Base-by-base conservation (phyloP, 2,797 vertebrate genomes). In the Scarus forsteni region DNA sequence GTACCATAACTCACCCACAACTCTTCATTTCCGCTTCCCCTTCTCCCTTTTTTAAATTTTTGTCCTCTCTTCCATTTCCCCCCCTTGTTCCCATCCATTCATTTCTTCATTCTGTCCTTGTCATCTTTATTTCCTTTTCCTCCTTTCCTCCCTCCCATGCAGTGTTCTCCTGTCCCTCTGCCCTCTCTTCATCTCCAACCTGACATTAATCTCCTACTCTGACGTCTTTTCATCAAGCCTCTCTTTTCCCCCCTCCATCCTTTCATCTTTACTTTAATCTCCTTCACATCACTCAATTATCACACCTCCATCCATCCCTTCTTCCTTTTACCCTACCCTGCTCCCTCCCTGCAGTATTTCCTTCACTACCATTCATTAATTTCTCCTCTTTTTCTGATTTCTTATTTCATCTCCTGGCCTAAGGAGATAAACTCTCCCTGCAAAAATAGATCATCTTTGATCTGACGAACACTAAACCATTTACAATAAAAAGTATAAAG, bases 141-240 rank as follows among this genome's bases (percentile, higher is more conserved):
- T 36, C 45, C 38, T 7, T 61, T 7, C 3, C 34, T 35, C 36
- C 44, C n/a, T 66, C 13, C 56, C 6, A 55, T 10, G 19, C 15
- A 19, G 10, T 15, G 15, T 34, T 65, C 35, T 67, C 40, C n/a
- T n/a, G 1, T 61, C 14, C 36, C 64, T 38, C 0, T 65, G 40
- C 38, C 16, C 35, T 56, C 18, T 65, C 74, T 67, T 81, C 45
- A 45, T 72, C 60, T 45, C 56, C 70, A 61, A 56, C 52, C 63
- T 77, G 49, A 35, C 64, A 39, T 83, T 66, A 72, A 78, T 78
- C 61, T 54, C 38, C 40, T 10, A 65, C 45, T 56, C 40, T 48
- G 3, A 50, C 3, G n/a, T 67, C 43, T 55, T 70, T 51, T 75
- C 66, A 57, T 64, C 65, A 36, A 0, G 11, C 16, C 19, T 19